Evolutionary conservation across 2,113 vertebrate genomes (phyloP), one percentile per base, ranked within the genome.

Genomic region (Fregetta grallaria): DNA sequence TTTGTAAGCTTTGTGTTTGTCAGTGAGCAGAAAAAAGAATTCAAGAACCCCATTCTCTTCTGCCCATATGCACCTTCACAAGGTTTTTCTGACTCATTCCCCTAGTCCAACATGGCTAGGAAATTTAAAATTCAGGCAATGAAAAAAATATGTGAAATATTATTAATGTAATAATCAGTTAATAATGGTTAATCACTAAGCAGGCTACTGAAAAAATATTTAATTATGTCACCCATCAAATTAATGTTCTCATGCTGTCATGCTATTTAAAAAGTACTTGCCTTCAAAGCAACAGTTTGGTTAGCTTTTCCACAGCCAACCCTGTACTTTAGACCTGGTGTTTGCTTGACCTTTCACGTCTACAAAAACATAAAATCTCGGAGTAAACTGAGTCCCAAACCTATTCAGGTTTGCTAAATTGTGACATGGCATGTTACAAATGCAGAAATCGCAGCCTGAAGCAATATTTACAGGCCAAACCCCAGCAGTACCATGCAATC

Each of bases 401-500:
- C 23, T 42, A 9, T 32, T 56, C 34, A 42, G 26, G 9, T 36
- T 73, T 61, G 36, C 26, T 38, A 27, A 65, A 44, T 7, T 58
- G 53, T 49, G 53, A 52, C 34, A 27, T 10, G 21, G 22, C 16
- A 44, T 1, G 0, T 65, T 36, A 26, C 26, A 9, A 9, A 9
- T 23, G 47, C n/a, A 81, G 84, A 61, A 66, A 47, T n/a, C n/a
- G 29, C 30, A 77, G 55, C 36, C 50, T 32, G n/a, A 32, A 66
- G 34, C n/a, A 38, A 1, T 4, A 29, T 0, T 12, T 9, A 13
- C 19, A 44, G 53, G 29, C 34, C 47, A 71, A 85, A 29, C 19
- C 21, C 71, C 55, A 44, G 66, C 49, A 44, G 40, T 5, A 58
- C n/a, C 0, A 0, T 2, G 7, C 9, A 58, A 6, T 8, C 44